Evolutionary conservation across 35 echinoderm and acorn worm species (phyloP), one percentile per base, ranked within the genome.

Genomic region (Ophiothrix spiculata): DNA sequence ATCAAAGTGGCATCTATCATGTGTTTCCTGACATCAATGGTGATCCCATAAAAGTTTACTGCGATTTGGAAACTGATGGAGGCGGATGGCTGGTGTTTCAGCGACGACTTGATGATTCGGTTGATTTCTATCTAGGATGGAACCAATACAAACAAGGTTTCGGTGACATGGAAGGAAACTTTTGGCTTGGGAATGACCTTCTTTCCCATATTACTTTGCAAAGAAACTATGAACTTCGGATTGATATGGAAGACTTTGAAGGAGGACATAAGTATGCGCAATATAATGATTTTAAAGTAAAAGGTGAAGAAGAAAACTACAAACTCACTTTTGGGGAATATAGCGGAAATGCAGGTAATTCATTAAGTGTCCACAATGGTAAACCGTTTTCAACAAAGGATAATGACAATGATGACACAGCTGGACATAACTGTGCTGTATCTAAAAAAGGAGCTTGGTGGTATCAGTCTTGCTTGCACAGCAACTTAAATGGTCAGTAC

Each of bases 221-320:
- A 36, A 76, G 79, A 32, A 83, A 84, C 19, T 93, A 90, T 76
- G 87, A 90, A 64, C 91, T 97, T 0, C 73, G 86, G 1, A 75
- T 97, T 35, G 82, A 79, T 33, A 54, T 97, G 32, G 88, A 81
- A 37, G 88, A 88, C 73, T 90, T 87, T 49, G 82, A 90, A 33
- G 79, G 76, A 17, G 74, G 76, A 15, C n/a, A n/a, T n/a, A 87
- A 84, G 14, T 88, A 78, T 38, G 94, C 94, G 0, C 38, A 86
- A 13, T 97, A 97, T 56, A 79, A 76, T 40, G 23, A 39, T 0
- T 97, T 97, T 41, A 32, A 76, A 36, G 56, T 93, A 0, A 54
- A 56, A 0, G 85, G 90, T 36, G 91, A n/a, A 21, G 34, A 34
- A 39, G 31, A 80, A 32, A 13, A 81, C 36, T 25, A 80, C 23